phyloP scores from a whole-genome alignment of 2,888 invertebrate genomes.

The Chrysodeixis includens region DNA sequence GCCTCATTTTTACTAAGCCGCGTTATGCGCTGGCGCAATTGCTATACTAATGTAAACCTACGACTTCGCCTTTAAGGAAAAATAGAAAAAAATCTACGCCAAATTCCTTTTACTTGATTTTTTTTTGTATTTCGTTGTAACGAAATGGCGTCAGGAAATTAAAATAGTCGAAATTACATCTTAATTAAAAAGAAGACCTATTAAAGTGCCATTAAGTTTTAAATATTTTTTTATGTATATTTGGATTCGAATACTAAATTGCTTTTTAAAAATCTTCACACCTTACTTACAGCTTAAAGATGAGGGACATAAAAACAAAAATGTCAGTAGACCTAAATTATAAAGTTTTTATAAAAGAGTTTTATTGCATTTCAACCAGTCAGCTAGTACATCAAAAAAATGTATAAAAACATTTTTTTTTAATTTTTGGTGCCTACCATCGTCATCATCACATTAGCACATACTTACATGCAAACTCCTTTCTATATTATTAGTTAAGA shows the following conservation, averaged over 20 bases:
- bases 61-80: background rate
- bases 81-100: background rate
- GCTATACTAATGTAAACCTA: slow-evolving; percentile 11
- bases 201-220: too few species aligned
- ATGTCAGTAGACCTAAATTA: too few species aligned
- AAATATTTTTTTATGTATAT: background rate
- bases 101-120: background rate
- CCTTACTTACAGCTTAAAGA: too few species aligned
- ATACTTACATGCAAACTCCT: slow-evolving; percentile 14
- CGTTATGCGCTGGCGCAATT: slow-evolving; percentile 17
- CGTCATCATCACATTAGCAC: too few species aligned
- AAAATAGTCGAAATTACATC: background rate
- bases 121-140: background rate
- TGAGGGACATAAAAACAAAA: too few species aligned
- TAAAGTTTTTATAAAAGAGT: too few species aligned
- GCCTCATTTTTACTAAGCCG: slow-evolving; percentile 31
- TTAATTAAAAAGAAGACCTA: background rate
- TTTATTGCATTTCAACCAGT: too few species aligned
- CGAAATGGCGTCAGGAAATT: background rate
- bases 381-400: too few species aligned
- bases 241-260: too few species aligned
- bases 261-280: too few species aligned
- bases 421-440: background rate
- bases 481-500: slow-evolving; percentile 36
- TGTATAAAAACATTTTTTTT: background rate